Conservation (phyloP, 2,113 vertebrate genomes). For the Sigmodon hispidus region DNA sequence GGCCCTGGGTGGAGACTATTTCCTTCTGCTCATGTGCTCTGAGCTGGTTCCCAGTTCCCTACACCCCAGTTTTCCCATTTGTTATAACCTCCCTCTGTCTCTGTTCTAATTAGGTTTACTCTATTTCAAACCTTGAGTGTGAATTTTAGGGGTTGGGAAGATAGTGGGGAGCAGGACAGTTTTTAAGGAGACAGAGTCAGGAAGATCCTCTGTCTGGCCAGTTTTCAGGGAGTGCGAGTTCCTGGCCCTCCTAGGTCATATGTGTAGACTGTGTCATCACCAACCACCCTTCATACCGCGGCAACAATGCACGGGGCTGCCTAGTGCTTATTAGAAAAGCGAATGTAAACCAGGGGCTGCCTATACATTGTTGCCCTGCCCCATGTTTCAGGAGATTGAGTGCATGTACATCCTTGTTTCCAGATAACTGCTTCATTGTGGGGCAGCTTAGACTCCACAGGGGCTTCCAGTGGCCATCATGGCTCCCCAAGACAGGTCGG, state of each 20-base stretch:
- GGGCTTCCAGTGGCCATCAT: neutral
- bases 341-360: neutral
- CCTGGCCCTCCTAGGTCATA: neutral
- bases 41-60: too few relatives aligned
- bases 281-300: neutral
- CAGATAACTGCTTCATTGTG: neutral
- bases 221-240: conserved; percentile 31
- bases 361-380: neutral
- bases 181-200: neutral
- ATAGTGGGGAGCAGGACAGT: neutral
- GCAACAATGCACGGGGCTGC: neutral
- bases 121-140: too few relatives aligned
- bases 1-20: too few relatives aligned
- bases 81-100: too few relatives aligned
- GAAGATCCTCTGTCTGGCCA: neutral
- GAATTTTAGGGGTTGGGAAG: too few relatives aligned
- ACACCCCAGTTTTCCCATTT: too few relatives aligned
- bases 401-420: neutral
- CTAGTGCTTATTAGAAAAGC: neutral
- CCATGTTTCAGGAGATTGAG: neutral
- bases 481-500: neutral
- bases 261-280: conserved; percentile 1
- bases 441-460: neutral
- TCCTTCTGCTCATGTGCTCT: too few relatives aligned
- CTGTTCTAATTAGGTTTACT: too few relatives aligned